A percentile compares a stretch with the other conserved stretches of the same genome.
These are phyloP conservation scores for Caenorhabditis briggsae DNA, from an alignment of 1,140 invertebrate genomes.

Conservation along the genomic window DNA sequence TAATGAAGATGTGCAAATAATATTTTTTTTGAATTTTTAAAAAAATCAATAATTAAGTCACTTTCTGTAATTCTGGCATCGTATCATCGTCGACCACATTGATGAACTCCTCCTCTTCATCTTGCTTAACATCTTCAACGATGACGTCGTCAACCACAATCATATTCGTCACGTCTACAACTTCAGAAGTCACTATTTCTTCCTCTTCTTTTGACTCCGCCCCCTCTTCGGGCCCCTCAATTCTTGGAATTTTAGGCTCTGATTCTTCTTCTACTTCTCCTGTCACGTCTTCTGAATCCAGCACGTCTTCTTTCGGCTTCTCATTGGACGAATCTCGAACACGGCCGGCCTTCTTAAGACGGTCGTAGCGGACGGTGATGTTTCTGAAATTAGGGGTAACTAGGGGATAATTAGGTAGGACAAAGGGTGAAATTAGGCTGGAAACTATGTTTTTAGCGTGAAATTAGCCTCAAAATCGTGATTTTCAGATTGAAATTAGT, in stretches of 20 bases:
- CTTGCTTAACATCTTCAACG: neutral
- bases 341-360: neutral
- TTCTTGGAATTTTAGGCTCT: neutral
- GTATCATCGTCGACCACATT: conserved; percentile 28
- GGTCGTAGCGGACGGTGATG: conserved; percentile 29
- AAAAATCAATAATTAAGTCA: too few species aligned
- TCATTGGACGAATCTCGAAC: neutral
- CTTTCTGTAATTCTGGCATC: neutral
- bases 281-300: neutral
- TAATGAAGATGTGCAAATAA: neutral
- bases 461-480: too few species aligned
- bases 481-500: too few species aligned
- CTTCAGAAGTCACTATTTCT: neutral
- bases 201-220: neutral
- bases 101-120: neutral
- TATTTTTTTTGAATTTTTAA: too few species aligned
- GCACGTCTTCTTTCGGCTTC: neutral
- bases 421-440: too few species aligned
- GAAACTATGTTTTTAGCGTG: too few species aligned
- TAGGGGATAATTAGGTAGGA: neutral
- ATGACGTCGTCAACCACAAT: neutral
- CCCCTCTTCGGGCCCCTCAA: neutral
- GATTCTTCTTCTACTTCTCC: neutral
- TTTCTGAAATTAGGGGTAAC: neutral
- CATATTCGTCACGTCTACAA: neutral